Base-by-base conservation (phyloP, 2,113 vertebrate genomes). In the Protobothrops flavoviridis region DNA sequence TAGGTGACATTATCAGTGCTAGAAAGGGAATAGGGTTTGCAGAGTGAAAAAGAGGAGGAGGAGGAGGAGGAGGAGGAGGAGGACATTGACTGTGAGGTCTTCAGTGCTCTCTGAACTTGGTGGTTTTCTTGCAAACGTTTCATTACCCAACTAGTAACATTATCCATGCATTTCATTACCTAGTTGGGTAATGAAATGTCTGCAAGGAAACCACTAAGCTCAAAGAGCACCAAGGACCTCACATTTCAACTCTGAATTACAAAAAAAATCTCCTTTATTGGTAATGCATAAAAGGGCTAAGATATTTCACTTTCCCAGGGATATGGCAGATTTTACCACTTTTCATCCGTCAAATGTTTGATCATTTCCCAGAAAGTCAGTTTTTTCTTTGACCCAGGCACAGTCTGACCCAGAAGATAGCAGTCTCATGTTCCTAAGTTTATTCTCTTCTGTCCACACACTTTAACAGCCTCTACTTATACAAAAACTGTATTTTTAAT, bases 381-480 rank as follows among this genome's bases (percentile, higher is more conserved):
- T 33, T 89, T 85, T 45, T 45, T 85, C 4, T 85, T 85, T 0
- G 3, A 85, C 17, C 21, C 43, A 85, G 45, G 21, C 1, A 1
- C 39, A 87, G 64, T 17, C 12, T 33, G 64, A 17, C 64, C 13
- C n/a, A 33, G 64, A 74, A 74, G n/a, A 74, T 7, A n/a, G 5
- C 13, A 12, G 24, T 12, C 26, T 29, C 4, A 2, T 87, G 5
- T 29, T 26, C 85, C 85, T 48, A 48, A 23, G 0, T 26, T 48
- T 20, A n/a, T 55, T 56, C n/a, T 39, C 21, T n/a, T 53, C 53
- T 24, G 50, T 21, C 64, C 74, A 93, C 95, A 96, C 85, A 0
- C 91, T 11, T 33, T 56, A 97, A 97, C 39, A 92, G 93, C 48
- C 89, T 96, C 95, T 93, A 95, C 95, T 95, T 53, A 87, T 85